Percentiles rank a stretch among this genome's conserved stretches.
These are phyloP conservation scores for Physella acuta DNA, from an alignment of 1,140 invertebrate genomes.

Conservation along the genomic window DNA sequence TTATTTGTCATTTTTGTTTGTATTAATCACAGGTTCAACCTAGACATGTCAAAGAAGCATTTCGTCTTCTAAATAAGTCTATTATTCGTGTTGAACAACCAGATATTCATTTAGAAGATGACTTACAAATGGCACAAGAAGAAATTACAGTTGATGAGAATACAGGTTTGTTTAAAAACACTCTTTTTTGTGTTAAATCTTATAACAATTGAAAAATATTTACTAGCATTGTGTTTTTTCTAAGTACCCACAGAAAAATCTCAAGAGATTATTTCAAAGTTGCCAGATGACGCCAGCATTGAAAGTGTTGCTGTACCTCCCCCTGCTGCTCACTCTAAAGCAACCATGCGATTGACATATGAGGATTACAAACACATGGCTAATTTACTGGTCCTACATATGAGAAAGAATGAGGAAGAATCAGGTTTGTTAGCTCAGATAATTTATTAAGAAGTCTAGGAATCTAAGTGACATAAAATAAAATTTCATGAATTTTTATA, in stretches of 20 bases:
- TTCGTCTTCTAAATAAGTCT: conserved; percentile 92
- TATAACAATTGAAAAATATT: neutral
- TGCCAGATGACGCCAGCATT: too few species aligned
- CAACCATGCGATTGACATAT: conserved; percentile 81
- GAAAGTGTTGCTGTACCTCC: too few species aligned
- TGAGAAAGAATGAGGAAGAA: conserved; percentile 79
- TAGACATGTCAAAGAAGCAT: conserved; percentile 92
- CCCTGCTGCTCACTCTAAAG: conserved; percentile 17
- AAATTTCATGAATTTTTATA: too few species aligned
- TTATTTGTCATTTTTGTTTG: too few species aligned
- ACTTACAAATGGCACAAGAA: conserved; percentile 58
- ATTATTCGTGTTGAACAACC: conserved; percentile 97
- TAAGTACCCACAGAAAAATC: neutral
- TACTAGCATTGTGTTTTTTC: neutral
- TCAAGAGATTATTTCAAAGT: too few species aligned
- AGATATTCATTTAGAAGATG: conserved; percentile 90
- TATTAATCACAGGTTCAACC: conserved; percentile 71
- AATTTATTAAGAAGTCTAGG: too few species aligned
- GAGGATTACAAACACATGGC: conserved; percentile 93
- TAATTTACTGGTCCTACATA: conserved; percentile 86
- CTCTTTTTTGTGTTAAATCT: too few species aligned
- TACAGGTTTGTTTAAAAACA: conserved; percentile 1
- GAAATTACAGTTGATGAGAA: conserved; percentile 40
- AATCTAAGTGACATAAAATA: too few species aligned
- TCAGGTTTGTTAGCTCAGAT: too few species aligned